Base-by-base conservation (phyloP, 2,797 vertebrate genomes). In the Gallinago solitaria region DNA sequence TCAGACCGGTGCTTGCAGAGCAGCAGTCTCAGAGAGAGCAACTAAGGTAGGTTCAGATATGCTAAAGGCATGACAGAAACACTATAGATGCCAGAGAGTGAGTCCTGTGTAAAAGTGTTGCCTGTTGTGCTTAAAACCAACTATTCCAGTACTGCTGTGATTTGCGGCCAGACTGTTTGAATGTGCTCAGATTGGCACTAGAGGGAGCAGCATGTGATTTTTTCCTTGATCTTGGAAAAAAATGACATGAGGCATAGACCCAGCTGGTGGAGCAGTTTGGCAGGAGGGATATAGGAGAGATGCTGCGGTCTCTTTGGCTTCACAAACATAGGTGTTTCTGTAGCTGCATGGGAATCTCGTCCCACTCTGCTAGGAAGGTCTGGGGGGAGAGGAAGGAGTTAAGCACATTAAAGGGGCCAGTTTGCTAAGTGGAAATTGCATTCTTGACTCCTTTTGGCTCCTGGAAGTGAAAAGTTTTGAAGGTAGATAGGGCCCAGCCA, bases 161-260 rank as follows among this genome's bases (percentile, higher is more conserved):
- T 39, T n/a, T 2, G 8, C 0, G 0, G n/a, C 19, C 57, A 37
- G 67, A 25, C 32, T 35, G 67, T 59, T 88, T 54, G 28, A 73
- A 43, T 43, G 24, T 65, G 65, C 80, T 67, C 35, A 15, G 27
- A 30, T n/a, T 91, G 88, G 87, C 95, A 85, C 94, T 87, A 93
- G 88, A 94, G 91, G 94, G 94, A 96, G 95, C 83, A 82, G 80
- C 33, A 5, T 18, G 12, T 19, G 63, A 48, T 39, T 71, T 41
- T 41, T 53, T 9, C 10, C 57, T 71, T 54, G 24, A 24, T 75
- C 33, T 48, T 50, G 30, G 37, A 41, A 21, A 68, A 68, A 82
- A 30, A 64, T 20, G 14, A 47, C 33, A 21, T 15, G 51, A 47
- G 60, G 33, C 48, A 37, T 60, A 70, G 48, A 32, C 32, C 32